phyloP scores from a whole-genome alignment of 2,797 vertebrate genomes.

The Chelon auratus region DNA sequence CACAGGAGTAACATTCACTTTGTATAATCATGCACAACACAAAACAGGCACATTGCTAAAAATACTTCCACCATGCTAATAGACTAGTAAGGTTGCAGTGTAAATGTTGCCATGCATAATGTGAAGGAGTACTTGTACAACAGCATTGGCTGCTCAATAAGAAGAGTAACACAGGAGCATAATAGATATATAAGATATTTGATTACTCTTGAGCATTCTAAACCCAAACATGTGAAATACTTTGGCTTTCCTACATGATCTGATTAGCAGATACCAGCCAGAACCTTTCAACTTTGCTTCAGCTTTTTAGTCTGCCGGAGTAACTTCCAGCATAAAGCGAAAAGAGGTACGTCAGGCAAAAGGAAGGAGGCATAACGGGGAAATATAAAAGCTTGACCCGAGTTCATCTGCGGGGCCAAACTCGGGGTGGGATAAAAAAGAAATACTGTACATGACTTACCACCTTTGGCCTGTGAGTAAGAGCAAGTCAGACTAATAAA shows the following conservation, averaged over 20 bases:
- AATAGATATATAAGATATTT: not conserved
- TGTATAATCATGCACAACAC: constrained; percentile 90
- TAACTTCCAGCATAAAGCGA: constrained; percentile 56
- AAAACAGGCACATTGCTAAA: constrained; percentile 88
- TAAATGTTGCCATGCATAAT: constrained; percentile 78
- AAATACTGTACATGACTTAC: constrained; percentile 79
- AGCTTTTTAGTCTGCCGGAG: constrained; percentile 39
- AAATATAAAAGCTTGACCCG: constrained; percentile 76
- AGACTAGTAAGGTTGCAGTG: constrained; percentile 80
- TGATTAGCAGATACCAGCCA: constrained; percentile 17
- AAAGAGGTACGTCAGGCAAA: constrained; percentile 55
- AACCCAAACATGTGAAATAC: constrained; percentile 35
- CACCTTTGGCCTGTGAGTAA: constrained; percentile 78
- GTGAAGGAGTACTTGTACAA: constrained; percentile 67
- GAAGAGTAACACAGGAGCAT: constrained; percentile 45
- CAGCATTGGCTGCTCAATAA: constrained; percentile 43
- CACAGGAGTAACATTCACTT: constrained; percentile 86
- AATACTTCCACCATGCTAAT: constrained; percentile 90
- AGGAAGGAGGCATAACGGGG: constrained; percentile 59
- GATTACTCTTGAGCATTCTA: constrained; percentile 29
- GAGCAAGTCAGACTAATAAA: constrained; percentile 80
- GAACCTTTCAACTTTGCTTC: constrained; percentile 35
- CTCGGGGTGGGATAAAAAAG: constrained; percentile 68
- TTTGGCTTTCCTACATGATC: constrained; percentile 24
- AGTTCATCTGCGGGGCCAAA: constrained; percentile 67